These are phyloP conservation scores for Aplocera efformata DNA, from an alignment of 2,888 invertebrate genomes.

Conservation along the genomic window DNA sequence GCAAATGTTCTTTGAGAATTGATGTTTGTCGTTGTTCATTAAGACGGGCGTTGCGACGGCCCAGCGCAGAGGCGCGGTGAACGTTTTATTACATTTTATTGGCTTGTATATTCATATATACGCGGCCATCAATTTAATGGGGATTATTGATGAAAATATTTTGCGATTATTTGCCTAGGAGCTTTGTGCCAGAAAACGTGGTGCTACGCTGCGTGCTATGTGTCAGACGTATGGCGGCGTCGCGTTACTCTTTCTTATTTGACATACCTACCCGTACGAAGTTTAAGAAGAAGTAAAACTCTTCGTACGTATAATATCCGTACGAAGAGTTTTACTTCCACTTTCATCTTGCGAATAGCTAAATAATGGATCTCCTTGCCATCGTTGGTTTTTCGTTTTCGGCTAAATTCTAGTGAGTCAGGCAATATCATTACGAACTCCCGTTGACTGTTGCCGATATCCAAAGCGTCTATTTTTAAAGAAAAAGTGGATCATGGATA, in stretches of 20 bases:
- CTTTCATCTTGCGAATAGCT: no score
- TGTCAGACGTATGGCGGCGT: no score
- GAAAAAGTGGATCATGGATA: constrained; percentile 40
- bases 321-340: no score
- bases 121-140: constrained; percentile 43
- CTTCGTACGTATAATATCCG: no score
- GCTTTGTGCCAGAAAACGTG: no score
- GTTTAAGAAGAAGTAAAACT: no score
- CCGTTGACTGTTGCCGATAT: constrained; percentile 34
- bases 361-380: no score
- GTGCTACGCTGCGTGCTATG: no score
- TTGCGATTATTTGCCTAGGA: constrained; percentile 37
- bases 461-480: constrained; percentile 36
- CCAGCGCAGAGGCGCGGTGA: constrained; percentile 42
- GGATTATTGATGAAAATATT: constrained; percentile 47
- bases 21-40: constrained; percentile 63
- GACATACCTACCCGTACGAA: no score
- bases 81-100: constrained; percentile 69
- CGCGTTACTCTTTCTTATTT: no score
- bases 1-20: constrained; percentile 60
- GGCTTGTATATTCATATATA: constrained; percentile 41
- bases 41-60: constrained; percentile 38
- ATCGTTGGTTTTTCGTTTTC: no score
- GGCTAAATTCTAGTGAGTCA: no score
- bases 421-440: constrained; percentile 32